Percentiles rank a stretch among this genome's conserved stretches.
Conservation (phyloP, 2,797 vertebrate genomes). For the Hydrophis major region DNA sequence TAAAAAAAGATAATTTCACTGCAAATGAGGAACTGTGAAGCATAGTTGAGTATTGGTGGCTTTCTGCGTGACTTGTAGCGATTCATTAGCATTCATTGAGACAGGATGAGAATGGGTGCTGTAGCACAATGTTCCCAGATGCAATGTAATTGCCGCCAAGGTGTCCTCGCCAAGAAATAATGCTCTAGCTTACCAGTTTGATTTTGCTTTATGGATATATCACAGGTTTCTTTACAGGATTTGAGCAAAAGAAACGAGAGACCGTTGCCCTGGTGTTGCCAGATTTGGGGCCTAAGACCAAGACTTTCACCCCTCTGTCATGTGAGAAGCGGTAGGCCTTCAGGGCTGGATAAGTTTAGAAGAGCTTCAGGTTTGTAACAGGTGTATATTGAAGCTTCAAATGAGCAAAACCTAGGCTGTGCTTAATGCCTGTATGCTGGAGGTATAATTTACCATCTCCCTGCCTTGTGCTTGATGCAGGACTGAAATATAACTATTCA, state of each 20-base stretch:
- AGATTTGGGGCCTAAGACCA: neutral
- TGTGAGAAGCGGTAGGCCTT: neutral
- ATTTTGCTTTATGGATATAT: neutral
- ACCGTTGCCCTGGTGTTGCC: neutral
- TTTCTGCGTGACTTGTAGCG: too few relatives aligned
- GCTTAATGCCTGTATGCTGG: neutral
- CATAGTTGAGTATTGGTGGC: neutral
- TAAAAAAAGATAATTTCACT: neutral
- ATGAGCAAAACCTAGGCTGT: neutral
- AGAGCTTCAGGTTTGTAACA: neutral
- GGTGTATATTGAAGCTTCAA: neutral
- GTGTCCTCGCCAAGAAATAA: neutral
- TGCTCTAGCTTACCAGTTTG: neutral
- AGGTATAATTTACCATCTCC: neutral
- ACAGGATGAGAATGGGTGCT: neutral
- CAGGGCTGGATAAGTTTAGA: neutral
- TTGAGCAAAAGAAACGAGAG: neutral
- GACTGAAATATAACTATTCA: neutral
- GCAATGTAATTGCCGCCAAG: neutral
- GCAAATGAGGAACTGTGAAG: neutral
- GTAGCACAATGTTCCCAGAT: neutral
- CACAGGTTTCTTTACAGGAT: neutral
- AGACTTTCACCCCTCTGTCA: neutral
- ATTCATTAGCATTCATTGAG: too few relatives aligned
- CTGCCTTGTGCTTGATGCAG: neutral